These are phyloP conservation scores for Poeciliopsis turrubarensis DNA, from an alignment of 2,113 vertebrate genomes.

Conservation along the genomic window DNA sequence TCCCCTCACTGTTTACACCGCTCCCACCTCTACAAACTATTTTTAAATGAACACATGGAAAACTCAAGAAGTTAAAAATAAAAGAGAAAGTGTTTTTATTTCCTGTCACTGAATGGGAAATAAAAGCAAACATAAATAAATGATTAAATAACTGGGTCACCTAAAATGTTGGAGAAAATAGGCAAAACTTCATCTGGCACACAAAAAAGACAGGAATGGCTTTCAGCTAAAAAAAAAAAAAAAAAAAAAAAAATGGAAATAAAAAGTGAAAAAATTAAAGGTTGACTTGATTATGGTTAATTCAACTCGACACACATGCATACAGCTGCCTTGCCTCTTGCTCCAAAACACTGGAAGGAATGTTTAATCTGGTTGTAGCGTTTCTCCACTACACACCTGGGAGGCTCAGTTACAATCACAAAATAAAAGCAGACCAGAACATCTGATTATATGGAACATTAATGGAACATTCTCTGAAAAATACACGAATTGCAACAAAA, in stretches of 20 bases:
- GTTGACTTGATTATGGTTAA: no score
- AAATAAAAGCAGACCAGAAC: conserved; percentile 31
- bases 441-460: conserved; percentile 50
- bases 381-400: conserved; percentile 1
- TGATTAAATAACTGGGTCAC: neutral
- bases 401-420: neutral
- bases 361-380: neutral
- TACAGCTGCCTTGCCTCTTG: no score
- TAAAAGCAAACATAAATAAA: neutral
- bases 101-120: conserved; percentile 70
- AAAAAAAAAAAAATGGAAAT: no score
- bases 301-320: no score
- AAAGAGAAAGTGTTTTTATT: no score
- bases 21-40: neutral
- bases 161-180: conserved; percentile 2
- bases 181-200: neutral
- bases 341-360: no score
- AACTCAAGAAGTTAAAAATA: no score
- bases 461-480: conserved; percentile 47
- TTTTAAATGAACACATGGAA: no score
- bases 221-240: no score
- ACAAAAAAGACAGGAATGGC: conserved; percentile 9
- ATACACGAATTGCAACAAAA: conserved; percentile 45
- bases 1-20: conserved; percentile 73
- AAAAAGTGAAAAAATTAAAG: no score